These are phyloP conservation scores for Cinclus cinclus DNA, from an alignment of 2,113 vertebrate species.

Conservation along the genomic window DNA sequence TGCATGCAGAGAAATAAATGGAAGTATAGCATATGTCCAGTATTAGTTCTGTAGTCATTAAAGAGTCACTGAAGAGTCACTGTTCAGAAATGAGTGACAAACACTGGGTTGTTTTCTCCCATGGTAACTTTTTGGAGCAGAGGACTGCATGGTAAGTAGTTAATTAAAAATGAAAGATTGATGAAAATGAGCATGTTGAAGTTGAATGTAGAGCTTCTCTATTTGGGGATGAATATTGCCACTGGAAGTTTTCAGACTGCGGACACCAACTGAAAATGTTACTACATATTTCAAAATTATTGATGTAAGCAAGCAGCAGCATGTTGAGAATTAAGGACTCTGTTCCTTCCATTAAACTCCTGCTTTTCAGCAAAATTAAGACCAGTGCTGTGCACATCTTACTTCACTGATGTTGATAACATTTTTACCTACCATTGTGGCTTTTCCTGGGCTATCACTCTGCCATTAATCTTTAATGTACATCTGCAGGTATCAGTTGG, in stretches of 20 bases:
- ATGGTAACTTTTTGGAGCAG: neutral
- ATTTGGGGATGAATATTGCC: neutral
- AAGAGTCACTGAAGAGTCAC: neutral
- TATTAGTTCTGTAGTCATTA: neutral
- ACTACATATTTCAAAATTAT: neutral
- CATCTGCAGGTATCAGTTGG: neutral
- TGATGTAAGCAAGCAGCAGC: neutral
- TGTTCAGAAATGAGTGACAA: neutral
- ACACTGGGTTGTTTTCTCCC: neutral
- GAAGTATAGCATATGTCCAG: neutral
- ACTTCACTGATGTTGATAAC: neutral
- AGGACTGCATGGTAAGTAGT: neutral
- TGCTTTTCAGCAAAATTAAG: neutral
- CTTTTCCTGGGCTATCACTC: neutral
- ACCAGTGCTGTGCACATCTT: neutral
- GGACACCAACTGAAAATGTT: neutral
- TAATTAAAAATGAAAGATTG: neutral
- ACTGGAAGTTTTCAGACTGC: neutral
- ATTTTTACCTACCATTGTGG: neutral
- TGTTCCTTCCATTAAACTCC: neutral
- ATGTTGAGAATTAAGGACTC: neutral
- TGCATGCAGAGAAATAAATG: neutral
- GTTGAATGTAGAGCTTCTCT: neutral
- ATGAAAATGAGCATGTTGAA: neutral
- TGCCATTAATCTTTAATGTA: neutral